Percentiles rank a stretch among this genome's conserved stretches.
Evolutionary conservation across 2,888 invertebrate species (phyloP).

Genomic region (Pseudococcus viburni): DNA sequence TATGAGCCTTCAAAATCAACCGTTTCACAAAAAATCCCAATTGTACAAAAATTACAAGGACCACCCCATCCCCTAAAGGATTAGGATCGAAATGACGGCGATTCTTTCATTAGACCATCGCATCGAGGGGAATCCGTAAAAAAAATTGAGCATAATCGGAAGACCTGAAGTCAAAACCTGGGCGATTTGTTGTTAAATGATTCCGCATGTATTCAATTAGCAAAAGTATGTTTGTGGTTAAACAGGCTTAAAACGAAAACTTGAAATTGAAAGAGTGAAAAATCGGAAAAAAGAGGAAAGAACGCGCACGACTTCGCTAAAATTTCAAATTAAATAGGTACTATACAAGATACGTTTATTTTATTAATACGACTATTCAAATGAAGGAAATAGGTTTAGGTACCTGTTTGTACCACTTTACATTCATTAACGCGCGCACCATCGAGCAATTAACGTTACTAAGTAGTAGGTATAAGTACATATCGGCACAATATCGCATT

Average conservation of each 20-base stretch:
- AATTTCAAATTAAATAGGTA: constrained; percentile 2
- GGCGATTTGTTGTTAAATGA: too few species aligned
- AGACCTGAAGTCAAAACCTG: too few species aligned
- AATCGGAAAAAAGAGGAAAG: not conserved
- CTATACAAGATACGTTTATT: not conserved
- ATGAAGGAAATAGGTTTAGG: constrained; percentile 16
- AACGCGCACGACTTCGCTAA: not conserved
- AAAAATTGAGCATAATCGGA: too few species aligned
- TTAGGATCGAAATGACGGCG: too few species aligned
- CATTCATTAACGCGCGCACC: constrained; percentile 14
- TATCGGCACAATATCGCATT: constrained; percentile 5
- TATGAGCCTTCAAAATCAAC: too few species aligned
- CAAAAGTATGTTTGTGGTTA: not conserved
- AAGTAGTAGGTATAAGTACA: not conserved
- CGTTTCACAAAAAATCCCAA: too few species aligned
- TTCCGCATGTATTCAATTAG: not conserved
- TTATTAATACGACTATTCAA: constrained; percentile 7
- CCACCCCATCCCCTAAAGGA: too few species aligned
- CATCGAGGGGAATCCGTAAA: too few species aligned
- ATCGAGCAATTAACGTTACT: constrained; percentile 3
- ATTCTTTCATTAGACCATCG: too few species aligned
- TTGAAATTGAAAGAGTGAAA: not conserved
- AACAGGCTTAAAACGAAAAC: not conserved
- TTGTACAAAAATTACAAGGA: too few species aligned
- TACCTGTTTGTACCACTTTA: constrained; percentile 39